Conservation (phyloP, 2,113 vertebrate genomes). For the Xenopus tropicalis region UCB_Xtro_10.0 CM004449.2:14364501-14365000, state of each 20-base stretch:
- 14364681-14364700: background rate
- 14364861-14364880: conserved; percentile 27
- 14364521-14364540: too few relatives aligned
- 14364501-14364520: too few relatives aligned
- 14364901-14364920: conserved; percentile 24
- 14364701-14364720: background rate
- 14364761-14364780: background rate
- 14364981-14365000: background rate
- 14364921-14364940: conserved; percentile 19
- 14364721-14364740: background rate
- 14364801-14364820: background rate
- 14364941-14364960: conserved; percentile 16
- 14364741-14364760: background rate
- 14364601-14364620: background rate
- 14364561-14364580: conserved; percentile 17
- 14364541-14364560: background rate
- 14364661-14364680: background rate
- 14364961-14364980: background rate
- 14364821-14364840: background rate
- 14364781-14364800: background rate
- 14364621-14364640: background rate
- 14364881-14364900: conserved; percentile 27
- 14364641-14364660: background rate
- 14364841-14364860: conserved; percentile 12
- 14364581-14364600: conserved; percentile 4